Evolutionary conservation across 2,113 vertebrate genomes (phyloP), one percentile per base, ranked within the genome.

Genomic region (Puffinus mauretanicus): DNA sequence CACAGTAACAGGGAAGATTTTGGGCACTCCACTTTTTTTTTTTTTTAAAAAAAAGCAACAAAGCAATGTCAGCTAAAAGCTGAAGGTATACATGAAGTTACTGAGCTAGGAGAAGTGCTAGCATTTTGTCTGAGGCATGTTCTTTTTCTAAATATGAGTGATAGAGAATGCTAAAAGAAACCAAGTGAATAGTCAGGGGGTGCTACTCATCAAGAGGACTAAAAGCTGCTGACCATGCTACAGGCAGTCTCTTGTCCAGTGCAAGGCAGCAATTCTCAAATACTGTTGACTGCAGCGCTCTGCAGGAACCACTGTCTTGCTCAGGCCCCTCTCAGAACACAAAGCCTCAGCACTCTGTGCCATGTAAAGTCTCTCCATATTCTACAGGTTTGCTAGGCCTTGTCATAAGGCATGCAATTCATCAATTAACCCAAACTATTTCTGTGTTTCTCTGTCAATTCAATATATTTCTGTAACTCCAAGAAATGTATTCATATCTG

Each of bases 201-300:
- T 88, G 71, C 93, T 83, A 62, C 86, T 93, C 66, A 92, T 86
- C 69, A 57, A 83, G 83, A 94, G 76, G 60, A 80, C 80, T 83
- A 62, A 83, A 90, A 95, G 64, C 72, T 96, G 93, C 88, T 96
- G 95, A 96, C 83, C 42, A 40, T 20, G 72, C 60, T 55, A 67
- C 77, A 70, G 38, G 65, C 85, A 91, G 47, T 24, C 86, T 67
- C 80, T 36, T 78, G 91, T 82, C 76, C 95, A 95, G 49, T 47
- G 66, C 93, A 91, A 92, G 72, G 82, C 71, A 95, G 82, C 91
- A 93, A 64, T 90, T 92, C 91, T 52, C 76, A 93, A 54, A 69
- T 80, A 46, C 18, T 58, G 91, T 93, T 92, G 90, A 96, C 81
- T 67, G 52, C 47, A 77, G 88, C 76, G 88, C 79, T 69, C 95